phyloP scores from a whole-genome alignment of 35 echinoderm and acorn worm species.

The Ophioderma brevispina region DNA sequence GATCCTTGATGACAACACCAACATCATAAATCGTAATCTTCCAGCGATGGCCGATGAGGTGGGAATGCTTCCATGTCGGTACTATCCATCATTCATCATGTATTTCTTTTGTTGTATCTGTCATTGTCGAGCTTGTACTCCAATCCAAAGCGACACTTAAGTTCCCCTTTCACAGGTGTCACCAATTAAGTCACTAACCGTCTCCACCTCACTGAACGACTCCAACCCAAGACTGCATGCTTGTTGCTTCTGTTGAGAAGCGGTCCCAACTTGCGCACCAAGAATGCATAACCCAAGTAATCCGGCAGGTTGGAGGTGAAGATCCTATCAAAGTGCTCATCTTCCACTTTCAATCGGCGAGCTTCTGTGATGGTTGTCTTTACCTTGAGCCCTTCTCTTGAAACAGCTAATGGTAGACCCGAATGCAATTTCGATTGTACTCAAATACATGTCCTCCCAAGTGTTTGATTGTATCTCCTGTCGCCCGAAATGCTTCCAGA shows the following conservation, averaged over 20 bases:
- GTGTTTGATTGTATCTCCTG: not conserved
- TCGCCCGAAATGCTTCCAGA: not conserved
- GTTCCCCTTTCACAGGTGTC: not conserved
- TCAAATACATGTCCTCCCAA: not conserved
- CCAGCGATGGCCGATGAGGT: not conserved
- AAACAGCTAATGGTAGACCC: not conserved
- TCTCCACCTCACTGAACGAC: not conserved
- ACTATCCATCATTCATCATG: not conserved
- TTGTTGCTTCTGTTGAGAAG: not conserved
- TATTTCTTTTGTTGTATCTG: not conserved
- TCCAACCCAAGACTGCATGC: not conserved
- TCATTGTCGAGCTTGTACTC: not conserved
- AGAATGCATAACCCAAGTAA: not conserved
- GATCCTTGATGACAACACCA: not conserved
- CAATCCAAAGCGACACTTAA: not conserved
- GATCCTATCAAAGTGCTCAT: conserved; percentile 7
- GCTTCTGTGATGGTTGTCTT: not conserved
- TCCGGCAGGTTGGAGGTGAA: conserved; percentile 20
- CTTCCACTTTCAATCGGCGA: not conserved
- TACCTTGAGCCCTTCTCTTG: not conserved
- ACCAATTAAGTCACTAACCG: not conserved
- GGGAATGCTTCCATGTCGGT: not conserved
- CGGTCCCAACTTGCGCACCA: not conserved
- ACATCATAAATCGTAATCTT: not conserved
- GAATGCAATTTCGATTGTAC: not conserved